These are phyloP conservation scores for Pyrrhosoma nymphula DNA, from an alignment of 2,888 invertebrate species.

Conservation along the genomic window DNA sequence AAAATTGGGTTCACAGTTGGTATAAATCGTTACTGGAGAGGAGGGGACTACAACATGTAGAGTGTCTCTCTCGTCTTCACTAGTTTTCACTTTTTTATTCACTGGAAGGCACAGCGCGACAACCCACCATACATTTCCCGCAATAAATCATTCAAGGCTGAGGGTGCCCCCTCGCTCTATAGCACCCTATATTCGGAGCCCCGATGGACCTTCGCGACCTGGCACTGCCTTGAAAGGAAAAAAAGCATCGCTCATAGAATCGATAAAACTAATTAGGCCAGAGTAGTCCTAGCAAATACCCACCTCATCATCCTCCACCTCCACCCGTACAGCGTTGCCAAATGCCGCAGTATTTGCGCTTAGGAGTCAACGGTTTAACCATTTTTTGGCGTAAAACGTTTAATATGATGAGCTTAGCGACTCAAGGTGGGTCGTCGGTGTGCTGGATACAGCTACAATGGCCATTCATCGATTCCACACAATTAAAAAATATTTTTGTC, in stretches of 20 bases:
- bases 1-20: not conserved
- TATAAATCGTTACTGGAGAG: not conserved
- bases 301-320: constrained; percentile 14
- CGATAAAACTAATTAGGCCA: constrained; percentile 32
- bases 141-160: not conserved
- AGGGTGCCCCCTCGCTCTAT: not conserved
- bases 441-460: not conserved
- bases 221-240: not conserved
- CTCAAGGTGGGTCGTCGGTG: not conserved
- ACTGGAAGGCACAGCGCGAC: not conserved
- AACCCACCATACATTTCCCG: not conserved
- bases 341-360: not conserved
- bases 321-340: not conserved
- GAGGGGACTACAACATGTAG: not conserved
- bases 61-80: not conserved
- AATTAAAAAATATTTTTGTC: not conserved
- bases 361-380: not conserved
- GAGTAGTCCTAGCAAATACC: constrained; percentile 33
- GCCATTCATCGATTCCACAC: not conserved
- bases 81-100: not conserved
- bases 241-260: constrained; percentile 11
- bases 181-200: not conserved
- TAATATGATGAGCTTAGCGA: not conserved
- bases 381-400: not conserved
- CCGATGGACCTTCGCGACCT: not conserved